Base-by-base conservation (phyloP, 2,888 invertebrate species). In the Schizotus pectinicornis region DNA sequence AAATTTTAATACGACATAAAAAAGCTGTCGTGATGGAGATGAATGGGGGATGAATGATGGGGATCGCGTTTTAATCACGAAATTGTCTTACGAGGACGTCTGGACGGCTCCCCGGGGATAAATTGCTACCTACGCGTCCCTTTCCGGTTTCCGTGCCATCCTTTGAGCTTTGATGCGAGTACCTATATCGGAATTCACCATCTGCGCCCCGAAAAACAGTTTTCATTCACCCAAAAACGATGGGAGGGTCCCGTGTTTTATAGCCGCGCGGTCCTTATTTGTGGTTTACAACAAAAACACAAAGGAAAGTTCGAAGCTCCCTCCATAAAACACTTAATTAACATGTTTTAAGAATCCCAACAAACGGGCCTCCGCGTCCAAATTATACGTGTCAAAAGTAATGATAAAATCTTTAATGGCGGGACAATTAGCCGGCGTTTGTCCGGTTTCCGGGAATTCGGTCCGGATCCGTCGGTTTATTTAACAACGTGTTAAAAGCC, bases 31-130 rank as follows among this genome's bases (percentile, higher is more conserved):
- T 22, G 22, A 22, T 22, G 22, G 56, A 50, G 58, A 55, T 48
- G 55, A 55, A 48, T 48, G 46, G 46, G 45, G 46, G 46, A 46
- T 34, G 42, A 7, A 53, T 45, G 43, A 36, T 22, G 52, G 13
- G 14, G 14, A 31, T 6, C 9, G 32, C 32, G 52, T 30, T 52
- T 53, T 53, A 42, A 55, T 55, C 39, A 48, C 39, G 41, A 33
- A 36, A 55, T 55, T 55, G 49, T 56, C 49, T 56, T 56, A 32
- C 9, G 36, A 38, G 41, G 38, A 32, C 12, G 3, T n/a, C 3
- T 30, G 51, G 11, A 11, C 70, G 69, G 67, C 68, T 71, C 72
- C 71, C 71, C 54, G 65, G 69, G 69, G 73, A 61, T 60, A 71
- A 73, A 73, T 73, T 71, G 68, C 68, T 72, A 67, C 71, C 71